Evolutionary conservation across 2,888 invertebrate species (phyloP), one percentile per base, ranked within the genome.

Genomic region (Strigamia transsilvanica): DNA sequence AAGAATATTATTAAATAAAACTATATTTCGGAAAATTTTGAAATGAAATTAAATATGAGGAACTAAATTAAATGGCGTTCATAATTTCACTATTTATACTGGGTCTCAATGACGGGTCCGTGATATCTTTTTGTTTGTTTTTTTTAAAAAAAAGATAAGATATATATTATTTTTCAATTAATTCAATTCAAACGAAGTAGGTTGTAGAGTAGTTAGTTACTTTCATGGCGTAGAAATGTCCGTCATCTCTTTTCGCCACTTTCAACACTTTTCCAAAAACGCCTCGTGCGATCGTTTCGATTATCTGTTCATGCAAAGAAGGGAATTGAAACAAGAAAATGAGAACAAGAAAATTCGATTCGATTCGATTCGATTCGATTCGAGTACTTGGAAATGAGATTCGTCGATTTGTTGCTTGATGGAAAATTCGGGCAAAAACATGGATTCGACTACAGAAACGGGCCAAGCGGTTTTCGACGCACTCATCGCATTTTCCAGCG

Each of bases 181-280:
- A n/a, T n/a, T n/a, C n/a, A n/a, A n/a, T n/a, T n/a, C n/a, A n/a
- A n/a, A n/a, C n/a, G n/a, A n/a, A n/a, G n/a, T n/a, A n/a, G n/a
- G n/a, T n/a, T n/a, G n/a, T n/a, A n/a, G n/a, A n/a, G n/a, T n/a
- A n/a, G n/a, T n/a, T n/a, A n/a, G n/a, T 21, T 9, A 94, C 93
- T 91, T 98, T 98, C 85, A 97, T 90, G 81, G 97, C 97, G 89
- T 93, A 96, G 84, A 91, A 88, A 85, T 92, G 90, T 83, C 91
- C 89, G 83, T 91, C 91, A 85, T 91, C 91, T 82, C 91, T 90
- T 87, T 92, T 91, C 84, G 90, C 89, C 15, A 94, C 95, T 90
- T 93, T 93, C 86, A 94, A 94, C 5, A 98, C 97, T 88, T 93
- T 92, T 27, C 97, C 96, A 88, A 95, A 98, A 23, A 96, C 94